These are phyloP conservation scores for Artibeus lituratus DNA, from an alignment of 2,797 vertebrate species.

Conservation along the genomic window DNA sequence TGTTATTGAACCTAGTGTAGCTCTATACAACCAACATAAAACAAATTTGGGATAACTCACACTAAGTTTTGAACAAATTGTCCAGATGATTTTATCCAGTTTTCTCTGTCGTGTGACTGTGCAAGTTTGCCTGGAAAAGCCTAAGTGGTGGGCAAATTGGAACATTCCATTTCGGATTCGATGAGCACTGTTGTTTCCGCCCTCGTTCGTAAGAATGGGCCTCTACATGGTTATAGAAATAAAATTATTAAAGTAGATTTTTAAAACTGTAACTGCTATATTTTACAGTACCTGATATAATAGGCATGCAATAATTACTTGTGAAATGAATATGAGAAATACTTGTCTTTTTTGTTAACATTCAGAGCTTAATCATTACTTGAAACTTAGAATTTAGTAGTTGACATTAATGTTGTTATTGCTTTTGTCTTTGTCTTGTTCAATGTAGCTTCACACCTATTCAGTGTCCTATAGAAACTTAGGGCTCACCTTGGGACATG, in stretches of 20 bases:
- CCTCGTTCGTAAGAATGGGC: neutral
- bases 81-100: neutral
- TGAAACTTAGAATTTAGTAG: neutral
- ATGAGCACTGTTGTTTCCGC: neutral
- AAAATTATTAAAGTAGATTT: conserved; percentile 24
- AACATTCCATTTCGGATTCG: neutral
- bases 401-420: neutral
- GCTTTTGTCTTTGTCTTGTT: neutral
- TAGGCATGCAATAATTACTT: neutral
- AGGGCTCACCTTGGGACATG: neutral
- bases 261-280: neutral
- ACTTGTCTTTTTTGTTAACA: neutral
- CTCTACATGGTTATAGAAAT: neutral
- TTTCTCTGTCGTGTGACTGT: neutral
- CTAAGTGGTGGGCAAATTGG: neutral
- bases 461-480: neutral
- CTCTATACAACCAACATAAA: neutral
- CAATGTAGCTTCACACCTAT: neutral
- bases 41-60: neutral
- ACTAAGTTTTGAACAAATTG: neutral
- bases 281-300: neutral
- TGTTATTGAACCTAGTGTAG: neutral
- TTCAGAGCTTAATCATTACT: neutral
- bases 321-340: neutral
- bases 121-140: neutral